phyloP scores from a whole-genome alignment of 64 coral and sea anemone species.

The Platygyra sinensis region DNA sequence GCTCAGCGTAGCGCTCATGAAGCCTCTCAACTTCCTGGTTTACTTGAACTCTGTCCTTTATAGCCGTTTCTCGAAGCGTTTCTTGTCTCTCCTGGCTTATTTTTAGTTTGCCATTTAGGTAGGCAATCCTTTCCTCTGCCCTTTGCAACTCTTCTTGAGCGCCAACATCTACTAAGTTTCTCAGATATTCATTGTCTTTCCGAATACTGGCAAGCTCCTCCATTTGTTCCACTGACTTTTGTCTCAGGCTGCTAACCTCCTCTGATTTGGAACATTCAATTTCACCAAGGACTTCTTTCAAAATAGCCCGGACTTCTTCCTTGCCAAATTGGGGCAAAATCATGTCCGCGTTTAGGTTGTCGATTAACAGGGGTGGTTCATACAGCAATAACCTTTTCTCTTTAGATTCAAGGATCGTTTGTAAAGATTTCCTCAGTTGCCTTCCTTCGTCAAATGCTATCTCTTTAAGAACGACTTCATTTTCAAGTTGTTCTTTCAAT shows the following conservation, averaged over 20 bases:
- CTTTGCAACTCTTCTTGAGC: conserved; percentile 10
- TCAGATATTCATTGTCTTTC: conserved; percentile 30
- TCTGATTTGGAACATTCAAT: conserved; percentile 29
- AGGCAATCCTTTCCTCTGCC: conserved; percentile 12
- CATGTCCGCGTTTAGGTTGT: conserved; percentile 8
- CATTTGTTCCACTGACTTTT: not conserved
- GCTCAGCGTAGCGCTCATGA: conserved; percentile 15
- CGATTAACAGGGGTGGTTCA: conserved; percentile 21
- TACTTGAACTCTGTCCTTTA: not conserved
- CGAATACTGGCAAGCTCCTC: not conserved
- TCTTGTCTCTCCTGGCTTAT: conserved; percentile 14
- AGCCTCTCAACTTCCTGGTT: not conserved
- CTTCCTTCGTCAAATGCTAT: not conserved
- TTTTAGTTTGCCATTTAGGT: conserved; percentile 9
- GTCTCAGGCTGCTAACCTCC: not conserved
- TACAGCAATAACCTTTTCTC: conserved; percentile 6
- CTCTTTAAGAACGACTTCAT: conserved; percentile 14
- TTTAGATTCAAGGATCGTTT: conserved; percentile 26
- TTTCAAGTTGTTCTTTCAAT: conserved; percentile 2
- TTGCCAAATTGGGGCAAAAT: conserved; percentile 31
- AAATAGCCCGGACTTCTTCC: conserved; percentile 10
- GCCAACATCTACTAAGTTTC: not conserved
- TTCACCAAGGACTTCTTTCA: conserved; percentile 27
- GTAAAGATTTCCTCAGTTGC: not conserved
- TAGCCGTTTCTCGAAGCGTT: not conserved